A percentile compares a stretch with the other conserved stretches of the same genome.
Evolutionary conservation across 2,888 invertebrate genomes (phyloP).

Genomic region (Elegia similella): DNA sequence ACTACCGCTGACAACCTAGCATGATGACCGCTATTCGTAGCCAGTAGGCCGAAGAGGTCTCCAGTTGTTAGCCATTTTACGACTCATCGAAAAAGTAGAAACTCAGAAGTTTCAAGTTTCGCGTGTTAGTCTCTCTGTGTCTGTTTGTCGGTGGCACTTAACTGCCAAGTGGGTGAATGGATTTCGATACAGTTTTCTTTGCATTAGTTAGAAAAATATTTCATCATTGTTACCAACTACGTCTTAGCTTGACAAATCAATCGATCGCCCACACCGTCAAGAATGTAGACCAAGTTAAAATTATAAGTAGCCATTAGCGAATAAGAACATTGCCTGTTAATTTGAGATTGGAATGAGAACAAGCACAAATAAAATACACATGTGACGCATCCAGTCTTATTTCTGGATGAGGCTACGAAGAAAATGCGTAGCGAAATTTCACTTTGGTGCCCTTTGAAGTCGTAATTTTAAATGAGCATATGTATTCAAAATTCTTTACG

Average conservation of each 20-base stretch:
- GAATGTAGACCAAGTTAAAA: conserved; percentile 12
- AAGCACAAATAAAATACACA: conserved; percentile 1
- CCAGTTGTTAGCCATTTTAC: too few species aligned
- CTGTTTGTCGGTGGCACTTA: too few species aligned
- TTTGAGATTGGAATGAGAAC: conserved; percentile 8
- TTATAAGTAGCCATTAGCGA: conserved; percentile 7
- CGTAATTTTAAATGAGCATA: conserved; percentile 34
- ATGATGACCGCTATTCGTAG: too few species aligned
- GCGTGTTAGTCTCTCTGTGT: too few species aligned
- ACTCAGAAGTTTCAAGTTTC: too few species aligned
- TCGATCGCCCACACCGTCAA: conserved; percentile 1
- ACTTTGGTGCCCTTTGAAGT: conserved; percentile 32
- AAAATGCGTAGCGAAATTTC: conserved; percentile 18
- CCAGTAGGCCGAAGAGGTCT: too few species aligned
- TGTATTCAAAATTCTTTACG: conserved; percentile 18
- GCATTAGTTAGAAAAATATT: neutral
- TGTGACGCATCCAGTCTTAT: conserved; percentile 17
- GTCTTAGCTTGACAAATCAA: neutral
- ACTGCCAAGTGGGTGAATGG: too few species aligned
- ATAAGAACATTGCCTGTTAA: conserved; percentile 9
- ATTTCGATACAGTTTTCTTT: too few species aligned
- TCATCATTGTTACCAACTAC: conserved; percentile 1
- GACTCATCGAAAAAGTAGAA: too few species aligned
- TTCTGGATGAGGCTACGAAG: conserved; percentile 22
- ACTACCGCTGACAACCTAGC: too few species aligned